phyloP scores from a whole-genome alignment of 2,113 vertebrate genomes.

The Hippocampus comes region DNA sequence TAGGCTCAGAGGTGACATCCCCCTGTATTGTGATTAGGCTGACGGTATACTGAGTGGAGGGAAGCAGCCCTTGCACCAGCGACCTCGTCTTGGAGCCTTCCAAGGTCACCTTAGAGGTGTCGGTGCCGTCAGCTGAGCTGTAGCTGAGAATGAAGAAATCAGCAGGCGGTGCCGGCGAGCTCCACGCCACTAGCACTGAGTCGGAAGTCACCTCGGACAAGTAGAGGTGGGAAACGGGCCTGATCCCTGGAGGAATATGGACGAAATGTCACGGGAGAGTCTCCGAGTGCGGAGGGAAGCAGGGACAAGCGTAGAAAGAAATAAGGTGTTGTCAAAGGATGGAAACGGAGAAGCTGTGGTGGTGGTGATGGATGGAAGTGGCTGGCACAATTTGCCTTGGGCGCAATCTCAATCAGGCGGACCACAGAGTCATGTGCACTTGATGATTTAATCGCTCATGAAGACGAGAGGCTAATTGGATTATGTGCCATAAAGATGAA shows the following conservation, averaged over 20 bases:
- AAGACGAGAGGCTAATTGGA: constrained; percentile 41
- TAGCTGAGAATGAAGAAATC: constrained; percentile 88
- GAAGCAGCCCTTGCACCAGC: constrained; percentile 79
- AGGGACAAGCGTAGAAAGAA: neutral
- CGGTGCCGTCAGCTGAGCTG: constrained; percentile 76
- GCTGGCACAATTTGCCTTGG: constrained; percentile 42
- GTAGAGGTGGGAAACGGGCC: constrained; percentile 89
- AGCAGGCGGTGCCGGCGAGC: constrained; percentile 87
- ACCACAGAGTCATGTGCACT: constrained; percentile 38
- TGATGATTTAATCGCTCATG: constrained; percentile 51
- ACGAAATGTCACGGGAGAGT: constrained; percentile 39
- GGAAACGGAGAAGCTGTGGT: constrained; percentile 30
- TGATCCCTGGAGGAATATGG: constrained; percentile 79
- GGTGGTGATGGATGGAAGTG: constrained; percentile 41
- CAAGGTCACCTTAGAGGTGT: constrained; percentile 79
- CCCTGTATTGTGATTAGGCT: constrained; percentile 88
- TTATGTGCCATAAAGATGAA: constrained; percentile 37
- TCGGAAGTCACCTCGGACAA: constrained; percentile 90
- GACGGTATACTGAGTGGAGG: constrained; percentile 85
- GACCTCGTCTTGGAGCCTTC: constrained; percentile 83
- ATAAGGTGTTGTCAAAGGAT: constrained; percentile 13
- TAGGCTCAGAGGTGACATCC: constrained; percentile 80
- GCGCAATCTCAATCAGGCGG: constrained; percentile 35
- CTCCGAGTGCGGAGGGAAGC: constrained; percentile 13
- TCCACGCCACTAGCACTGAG: constrained; percentile 88